phyloP scores from a whole-genome alignment of 1,140 invertebrate species.

The Bombyx mori region DNA sequence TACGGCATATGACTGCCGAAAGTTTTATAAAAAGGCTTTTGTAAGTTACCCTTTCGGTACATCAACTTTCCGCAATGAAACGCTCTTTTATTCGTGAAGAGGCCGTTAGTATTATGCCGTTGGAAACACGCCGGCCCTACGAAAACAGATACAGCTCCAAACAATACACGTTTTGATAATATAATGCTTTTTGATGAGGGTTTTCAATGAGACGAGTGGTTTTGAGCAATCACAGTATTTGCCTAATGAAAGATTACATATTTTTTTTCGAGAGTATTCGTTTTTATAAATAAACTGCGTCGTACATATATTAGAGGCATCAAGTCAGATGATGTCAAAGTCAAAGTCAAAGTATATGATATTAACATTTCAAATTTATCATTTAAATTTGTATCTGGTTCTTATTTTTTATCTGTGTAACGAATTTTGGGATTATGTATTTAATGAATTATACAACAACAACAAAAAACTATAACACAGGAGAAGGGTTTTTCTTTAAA shows the following conservation, averaged over 20 bases:
- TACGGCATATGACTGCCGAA: slow-evolving; percentile 51
- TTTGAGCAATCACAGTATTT: background rate
- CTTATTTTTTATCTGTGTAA: too few species aligned
- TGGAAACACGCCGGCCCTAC: slow-evolving; percentile 39
- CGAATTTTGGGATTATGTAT: too few species aligned
- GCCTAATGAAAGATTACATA: slow-evolving; percentile 12
- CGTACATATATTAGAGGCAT: too few species aligned
- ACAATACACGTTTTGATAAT: slow-evolving; percentile 57
- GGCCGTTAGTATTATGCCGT: slow-evolving; percentile 45
- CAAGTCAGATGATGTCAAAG: too few species aligned
- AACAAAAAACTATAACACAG: too few species aligned
- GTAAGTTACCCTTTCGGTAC: slow-evolving; percentile 49
- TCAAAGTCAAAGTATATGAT: too few species aligned
- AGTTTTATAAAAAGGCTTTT: slow-evolving; percentile 65
- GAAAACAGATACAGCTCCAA: slow-evolving; percentile 45
- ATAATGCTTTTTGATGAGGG: slow-evolving; percentile 48
- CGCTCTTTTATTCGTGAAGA: slow-evolving; percentile 62
- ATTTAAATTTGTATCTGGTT: too few species aligned
- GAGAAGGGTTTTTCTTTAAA: too few species aligned
- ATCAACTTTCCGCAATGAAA: slow-evolving; percentile 42
- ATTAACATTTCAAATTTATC: too few species aligned
- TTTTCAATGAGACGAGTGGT: slow-evolving; percentile 13
- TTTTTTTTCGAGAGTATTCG: too few species aligned
- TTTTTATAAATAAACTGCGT: too few species aligned
- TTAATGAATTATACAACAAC: too few species aligned